Base-by-base conservation (phyloP, 2,113 vertebrate genomes). In the Motacilla tschutschensis region DNA sequence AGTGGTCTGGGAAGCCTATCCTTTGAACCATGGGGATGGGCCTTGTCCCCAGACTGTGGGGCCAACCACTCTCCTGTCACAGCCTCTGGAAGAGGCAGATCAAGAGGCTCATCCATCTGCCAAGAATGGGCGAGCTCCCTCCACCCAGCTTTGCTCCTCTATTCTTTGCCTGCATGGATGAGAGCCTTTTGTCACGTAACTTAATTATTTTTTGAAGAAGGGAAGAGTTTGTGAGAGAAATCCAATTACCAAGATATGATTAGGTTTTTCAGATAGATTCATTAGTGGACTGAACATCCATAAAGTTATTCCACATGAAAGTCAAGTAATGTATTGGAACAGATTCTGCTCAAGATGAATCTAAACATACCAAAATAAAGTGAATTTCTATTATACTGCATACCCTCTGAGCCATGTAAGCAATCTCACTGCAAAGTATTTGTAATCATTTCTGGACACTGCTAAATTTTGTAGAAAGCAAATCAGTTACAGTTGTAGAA, bases 401-500 rank as follows among this genome's bases (percentile, higher is more conserved):
- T 60, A 89, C 13, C 72, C 75, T 47, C 74, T 87, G 88, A 94
- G 76, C 80, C 85, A 81, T 89, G 83, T 88, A 90, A 91, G 62
- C 78, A 93, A 95, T 95, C 86, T 81, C 77, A 85, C 82, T 90
- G 70, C 73, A 79, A 92, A 90, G 79, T 79, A 83, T 94, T 93
- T 88, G 92, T 94, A 91, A 95, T 91, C 43, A 90, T 88, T 95
- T 89, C 79, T 87, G 87, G 90, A 79, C 40, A 47, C 88, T 75
- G 76, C 80, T 94, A 88, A 92, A 93, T 87, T 92, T 83, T 89
- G 85, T 80, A 85, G 91, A 96, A 91, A 91, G 80, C 41, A 90
- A 95, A 89, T 95, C 89, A 93, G 87, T 93, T 92, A 92, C 88
- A 95, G 90, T 89, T 91, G 76, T 91, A 92, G 74, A 73, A 62